Percentiles rank a stretch among this genome's conserved stretches.
These are phyloP conservation scores for Eublepharis macularius DNA, from an alignment of 2,113 vertebrate genomes.

Conservation along the genomic window DNA sequence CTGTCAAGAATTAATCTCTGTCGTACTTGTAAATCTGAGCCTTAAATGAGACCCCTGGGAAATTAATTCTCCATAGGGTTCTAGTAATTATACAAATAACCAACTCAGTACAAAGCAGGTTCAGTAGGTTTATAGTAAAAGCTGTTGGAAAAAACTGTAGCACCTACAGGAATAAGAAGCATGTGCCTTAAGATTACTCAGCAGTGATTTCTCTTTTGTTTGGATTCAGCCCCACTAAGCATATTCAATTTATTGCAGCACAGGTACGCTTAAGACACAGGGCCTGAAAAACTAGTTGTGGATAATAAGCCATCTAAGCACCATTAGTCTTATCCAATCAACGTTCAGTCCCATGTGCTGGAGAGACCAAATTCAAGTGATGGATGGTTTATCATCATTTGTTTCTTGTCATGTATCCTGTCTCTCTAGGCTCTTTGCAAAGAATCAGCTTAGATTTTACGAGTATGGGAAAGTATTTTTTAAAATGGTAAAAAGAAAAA, in stretches of 20 bases:
- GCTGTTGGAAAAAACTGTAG: background rate
- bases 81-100: conserved; percentile 52
- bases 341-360: conserved; percentile 10
- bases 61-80: conserved; percentile 56
- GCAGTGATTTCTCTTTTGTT: conserved; percentile 37
- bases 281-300: conserved; percentile 11
- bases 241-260: conserved; percentile 32
- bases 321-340: conserved; percentile 43
- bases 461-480: conserved; percentile 35
- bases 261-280: conserved; percentile 27
- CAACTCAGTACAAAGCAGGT: conserved; percentile 20
- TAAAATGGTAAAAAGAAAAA: conserved; percentile 16
- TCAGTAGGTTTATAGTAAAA: conserved; percentile 43
- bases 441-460: conserved; percentile 41
- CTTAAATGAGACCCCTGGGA: conserved; percentile 49
- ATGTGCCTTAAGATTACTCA: conserved; percentile 10
- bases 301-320: conserved; percentile 33
- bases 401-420: conserved; percentile 55
- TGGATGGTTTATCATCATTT: conserved; percentile 27
- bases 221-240: conserved; percentile 44
- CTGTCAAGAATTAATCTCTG: conserved; percentile 61
- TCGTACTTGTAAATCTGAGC: conserved; percentile 50
- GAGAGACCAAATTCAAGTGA: conserved; percentile 3
- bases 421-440: conserved; percentile 41
- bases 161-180: conserved; percentile 27